Evolutionary conservation across 2,797 vertebrate species (phyloP).

Genomic region (Schizopygopsis pylzovi): DNA sequence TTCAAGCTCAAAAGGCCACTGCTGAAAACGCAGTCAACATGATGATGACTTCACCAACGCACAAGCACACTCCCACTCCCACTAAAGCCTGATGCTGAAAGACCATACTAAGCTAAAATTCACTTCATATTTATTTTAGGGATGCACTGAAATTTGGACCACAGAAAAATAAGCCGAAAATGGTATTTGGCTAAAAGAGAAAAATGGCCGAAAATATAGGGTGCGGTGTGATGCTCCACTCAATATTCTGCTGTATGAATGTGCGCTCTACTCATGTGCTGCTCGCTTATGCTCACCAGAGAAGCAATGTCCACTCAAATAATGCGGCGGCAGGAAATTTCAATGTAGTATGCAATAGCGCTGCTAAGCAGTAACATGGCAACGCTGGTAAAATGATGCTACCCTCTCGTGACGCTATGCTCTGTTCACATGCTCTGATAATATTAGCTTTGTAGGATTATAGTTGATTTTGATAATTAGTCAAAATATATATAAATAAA

Average conservation of each 20-base stretch:
- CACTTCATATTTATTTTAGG: not conserved
- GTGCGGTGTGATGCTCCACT: not conserved
- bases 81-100: not conserved
- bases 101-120: not conserved
- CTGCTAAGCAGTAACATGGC: no score
- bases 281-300: no score
- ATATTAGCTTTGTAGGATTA: no score
- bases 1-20: constrained; percentile 30
- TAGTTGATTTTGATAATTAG: no score
- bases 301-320: no score
- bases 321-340: no score
- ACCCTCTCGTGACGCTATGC: no score
- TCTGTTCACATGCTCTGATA: no score
- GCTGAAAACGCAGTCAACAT: constrained; percentile 9
- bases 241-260: not conserved
- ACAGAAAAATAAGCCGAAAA: not conserved
- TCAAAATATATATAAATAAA: no score
- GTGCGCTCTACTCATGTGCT: not conserved
- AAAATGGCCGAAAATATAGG: not conserved
- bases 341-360: no score
- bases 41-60: constrained; percentile 25
- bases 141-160: not conserved
- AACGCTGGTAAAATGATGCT: no score
- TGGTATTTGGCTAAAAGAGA: not conserved
- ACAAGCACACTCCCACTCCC: not conserved